phyloP scores from a whole-genome alignment of 1,140 invertebrate genomes.

The Radopholus similis region DNA sequence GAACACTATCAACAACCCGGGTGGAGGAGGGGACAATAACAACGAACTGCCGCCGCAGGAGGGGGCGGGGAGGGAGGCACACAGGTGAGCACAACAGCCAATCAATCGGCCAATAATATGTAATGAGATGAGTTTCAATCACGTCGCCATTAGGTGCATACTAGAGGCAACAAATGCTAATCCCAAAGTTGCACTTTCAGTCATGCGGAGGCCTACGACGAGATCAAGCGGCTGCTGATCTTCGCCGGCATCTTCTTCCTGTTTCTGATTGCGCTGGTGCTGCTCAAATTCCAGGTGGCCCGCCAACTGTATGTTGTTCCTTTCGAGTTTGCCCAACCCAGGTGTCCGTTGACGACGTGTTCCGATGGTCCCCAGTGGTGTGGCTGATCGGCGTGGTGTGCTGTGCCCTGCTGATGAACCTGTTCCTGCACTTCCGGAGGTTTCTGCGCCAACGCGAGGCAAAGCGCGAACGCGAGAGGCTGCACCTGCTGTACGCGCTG shows the following conservation, averaged over 20 bases:
- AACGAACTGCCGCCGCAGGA: no score
- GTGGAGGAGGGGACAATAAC: no score
- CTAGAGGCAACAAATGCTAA: no score
- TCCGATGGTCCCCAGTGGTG: conserved; percentile 39
- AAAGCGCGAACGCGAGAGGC: conserved; percentile 26
- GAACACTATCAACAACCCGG: no score
- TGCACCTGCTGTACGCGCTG: conserved; percentile 36
- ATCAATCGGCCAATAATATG: no score
- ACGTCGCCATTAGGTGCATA: no score
- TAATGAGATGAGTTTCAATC: no score
- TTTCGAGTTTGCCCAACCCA: no score
- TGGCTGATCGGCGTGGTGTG: conserved; percentile 32
- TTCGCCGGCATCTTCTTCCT: conserved; percentile 23
- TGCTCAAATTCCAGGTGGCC: conserved; percentile 21
- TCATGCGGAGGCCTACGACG: conserved; percentile 20
- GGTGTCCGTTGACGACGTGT: conserved; percentile 33
- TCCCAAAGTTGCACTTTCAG: no score
- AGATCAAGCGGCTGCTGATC: conserved; percentile 20
- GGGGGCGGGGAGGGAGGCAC: no score
- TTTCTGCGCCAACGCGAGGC: conserved; percentile 19
- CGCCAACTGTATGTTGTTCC: no score
- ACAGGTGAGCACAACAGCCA: no score
- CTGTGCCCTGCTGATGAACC: conserved; percentile 31
- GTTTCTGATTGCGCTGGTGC: conserved; percentile 26
- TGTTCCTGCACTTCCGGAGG: conserved; percentile 26